Percentiles rank a stretch among this genome's conserved stretches.
phyloP scores from a whole-genome alignment of 2,113 vertebrate species.

The Cryptotis parvus region DNA sequence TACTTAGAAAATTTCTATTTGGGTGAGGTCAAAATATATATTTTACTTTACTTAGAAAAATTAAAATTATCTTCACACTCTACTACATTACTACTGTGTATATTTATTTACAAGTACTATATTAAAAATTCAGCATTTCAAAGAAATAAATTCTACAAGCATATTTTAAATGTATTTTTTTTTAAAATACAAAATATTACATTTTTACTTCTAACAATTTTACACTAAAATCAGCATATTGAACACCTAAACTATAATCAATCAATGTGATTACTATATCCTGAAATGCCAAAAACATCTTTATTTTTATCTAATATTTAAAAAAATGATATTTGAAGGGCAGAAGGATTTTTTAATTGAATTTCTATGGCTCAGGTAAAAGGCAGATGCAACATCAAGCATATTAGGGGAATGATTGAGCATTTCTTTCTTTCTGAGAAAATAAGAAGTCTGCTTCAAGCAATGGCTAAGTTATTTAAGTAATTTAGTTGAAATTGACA shows the following conservation, averaged over 20 bases:
- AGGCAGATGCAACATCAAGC: slow-evolving; percentile 12
- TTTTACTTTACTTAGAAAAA: slow-evolving; percentile 1
- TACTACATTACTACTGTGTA: neutral
- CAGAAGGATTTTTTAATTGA: slow-evolving; percentile 36
- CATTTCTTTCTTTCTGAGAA: neutral
- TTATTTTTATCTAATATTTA: slow-evolving; percentile 54
- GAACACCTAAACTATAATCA: neutral
- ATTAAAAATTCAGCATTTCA: slow-evolving; percentile 42
- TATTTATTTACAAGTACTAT: neutral
- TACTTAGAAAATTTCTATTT: slow-evolving; percentile 40
- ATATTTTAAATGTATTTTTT: neutral
- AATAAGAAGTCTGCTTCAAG: slow-evolving; percentile 4
- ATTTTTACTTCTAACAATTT: neutral
- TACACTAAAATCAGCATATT: slow-evolving; percentile 26
- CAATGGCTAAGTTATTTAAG: neutral
- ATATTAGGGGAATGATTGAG: neutral
- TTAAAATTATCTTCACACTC: neutral
- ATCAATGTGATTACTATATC: slow-evolving; percentile 26
- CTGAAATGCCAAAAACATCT: neutral
- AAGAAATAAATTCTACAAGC: neutral
- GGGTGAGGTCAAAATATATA: slow-evolving; percentile 13
- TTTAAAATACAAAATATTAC: neutral
- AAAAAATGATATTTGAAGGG: neutral
- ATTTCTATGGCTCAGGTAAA: neutral
- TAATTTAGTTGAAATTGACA: neutral